Evolutionary conservation across 2,113 vertebrate species (phyloP).

Genomic region (chimpanzee (Pan troglodytes)): NHGRI_mPanTro3-v2.1_pri NC_072421.2:70225001-70225500

Average conservation of each 20-base stretch:
- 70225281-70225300: background rate
- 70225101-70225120: background rate
- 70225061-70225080: no score
- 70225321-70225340: background rate
- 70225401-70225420: background rate
- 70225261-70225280: slow-evolving; percentile 6
- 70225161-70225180: background rate
- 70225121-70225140: background rate
- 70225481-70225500: background rate
- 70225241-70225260: slow-evolving; percentile 19
- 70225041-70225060: background rate
- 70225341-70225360: slow-evolving; percentile 4
- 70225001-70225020: background rate
- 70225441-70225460: background rate
- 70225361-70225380: background rate
- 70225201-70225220: background rate
- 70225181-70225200: background rate
- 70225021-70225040: background rate
- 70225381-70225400: background rate
- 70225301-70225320: slow-evolving; percentile 3
- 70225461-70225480: background rate
- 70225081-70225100: background rate
- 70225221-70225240: background rate
- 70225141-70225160: background rate
- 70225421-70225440: background rate